Percentiles rank a stretch among this genome's conserved stretches.
These are phyloP conservation scores for Excalfactoria chinensis DNA, from an alignment of 2,113 vertebrate genomes.

Conservation along the genomic window DNA sequence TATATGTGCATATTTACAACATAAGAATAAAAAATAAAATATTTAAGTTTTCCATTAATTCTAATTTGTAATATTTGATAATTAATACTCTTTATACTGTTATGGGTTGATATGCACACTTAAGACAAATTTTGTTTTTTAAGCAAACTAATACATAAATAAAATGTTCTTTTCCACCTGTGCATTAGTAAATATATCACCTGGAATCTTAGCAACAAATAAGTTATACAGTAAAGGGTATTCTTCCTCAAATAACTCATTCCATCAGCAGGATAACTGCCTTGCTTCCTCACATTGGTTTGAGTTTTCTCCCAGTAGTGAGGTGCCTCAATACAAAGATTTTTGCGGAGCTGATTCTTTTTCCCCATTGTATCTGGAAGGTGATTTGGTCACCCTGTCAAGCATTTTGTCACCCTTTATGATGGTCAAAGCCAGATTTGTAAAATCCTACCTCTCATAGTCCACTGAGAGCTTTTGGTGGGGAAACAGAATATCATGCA, in stretches of 20 bases:
- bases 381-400: background rate
- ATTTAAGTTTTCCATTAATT: background rate
- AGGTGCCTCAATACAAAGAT: background rate
- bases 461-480: background rate
- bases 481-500: background rate
- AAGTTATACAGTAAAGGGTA: background rate
- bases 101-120: background rate
- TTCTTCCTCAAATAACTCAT: background rate
- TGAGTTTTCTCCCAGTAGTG: background rate
- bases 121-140: background rate
- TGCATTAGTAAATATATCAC: background rate
- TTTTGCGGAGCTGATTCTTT: background rate
- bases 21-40: background rate
- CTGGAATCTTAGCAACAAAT: background rate
- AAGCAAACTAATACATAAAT: background rate
- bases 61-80: background rate
- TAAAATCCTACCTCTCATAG: background rate
- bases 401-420: background rate
- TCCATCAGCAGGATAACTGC: background rate
- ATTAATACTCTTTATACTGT: background rate
- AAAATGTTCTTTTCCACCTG: background rate
- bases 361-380: background rate
- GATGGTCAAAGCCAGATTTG: background rate
- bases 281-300: background rate
- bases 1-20: no score